phyloP scores from a whole-genome alignment of 2,888 invertebrate species.

The Lepas anatifera region DNA sequence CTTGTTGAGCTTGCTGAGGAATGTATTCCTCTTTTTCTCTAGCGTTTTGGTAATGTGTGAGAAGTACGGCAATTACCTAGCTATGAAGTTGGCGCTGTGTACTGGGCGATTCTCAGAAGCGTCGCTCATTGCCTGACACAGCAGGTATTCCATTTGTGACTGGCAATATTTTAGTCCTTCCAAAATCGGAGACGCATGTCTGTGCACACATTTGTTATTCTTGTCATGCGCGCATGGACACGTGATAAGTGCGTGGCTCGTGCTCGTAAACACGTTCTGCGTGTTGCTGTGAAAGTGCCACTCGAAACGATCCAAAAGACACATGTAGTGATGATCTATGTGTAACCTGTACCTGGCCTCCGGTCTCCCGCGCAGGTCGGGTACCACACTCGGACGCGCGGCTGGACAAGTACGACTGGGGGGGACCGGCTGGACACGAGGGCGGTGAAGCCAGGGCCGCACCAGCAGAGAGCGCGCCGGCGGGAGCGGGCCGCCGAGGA shows the following conservation, averaged over 20 bases:
- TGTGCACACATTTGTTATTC: background rate
- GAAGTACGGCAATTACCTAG: too few relatives aligned
- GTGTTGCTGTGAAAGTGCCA: too few relatives aligned
- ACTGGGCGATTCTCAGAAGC: too few relatives aligned
- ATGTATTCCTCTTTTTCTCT: too few relatives aligned
- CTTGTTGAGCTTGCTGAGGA: too few relatives aligned
- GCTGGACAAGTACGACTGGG: slow-evolving; percentile 11
- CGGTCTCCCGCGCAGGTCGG: background rate
- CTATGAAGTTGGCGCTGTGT: too few relatives aligned
- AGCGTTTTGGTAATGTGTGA: too few relatives aligned
- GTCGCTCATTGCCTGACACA: too few relatives aligned
- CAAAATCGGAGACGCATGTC: too few relatives aligned
- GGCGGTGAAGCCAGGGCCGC: background rate
- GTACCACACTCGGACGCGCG: background rate
- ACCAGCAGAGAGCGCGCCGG: background rate
- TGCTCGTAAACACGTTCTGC: background rate
- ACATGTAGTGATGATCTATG: background rate
- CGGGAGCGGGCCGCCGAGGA: background rate
- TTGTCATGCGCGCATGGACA: background rate
- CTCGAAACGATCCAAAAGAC: background rate
- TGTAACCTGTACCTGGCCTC: background rate
- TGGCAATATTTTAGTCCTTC: too few relatives aligned
- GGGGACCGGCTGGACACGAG: background rate
- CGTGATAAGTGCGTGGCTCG: background rate
- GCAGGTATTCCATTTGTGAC: too few relatives aligned